Evolutionary conservation across 2,888 invertebrate genomes (phyloP), one percentile per base, ranked within the genome.

Genomic region (Boloria selene): DNA sequence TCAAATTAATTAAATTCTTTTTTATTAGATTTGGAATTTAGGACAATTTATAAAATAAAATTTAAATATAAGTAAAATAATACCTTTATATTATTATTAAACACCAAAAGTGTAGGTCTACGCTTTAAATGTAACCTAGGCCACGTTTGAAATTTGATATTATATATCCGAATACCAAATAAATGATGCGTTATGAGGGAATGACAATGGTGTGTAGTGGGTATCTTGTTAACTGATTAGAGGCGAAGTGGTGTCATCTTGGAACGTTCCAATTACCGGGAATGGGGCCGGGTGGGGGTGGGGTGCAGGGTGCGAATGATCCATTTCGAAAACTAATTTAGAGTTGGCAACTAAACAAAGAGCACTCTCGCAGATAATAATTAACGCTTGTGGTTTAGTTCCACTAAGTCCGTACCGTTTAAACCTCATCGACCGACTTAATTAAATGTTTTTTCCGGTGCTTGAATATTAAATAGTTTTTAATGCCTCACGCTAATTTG

Each of bases 321-420:
- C 92, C 90, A 92, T 92, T 92, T 91, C 92, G 90, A 92, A 92
- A 92, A 92, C 92, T 92, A 92, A 92, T 92, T 92, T 92, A 90
- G 92, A 92, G 92, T 92, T 92, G 90, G 90, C 91, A 92, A 92
- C 92, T 92, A 91, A 92, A 92, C 92, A 92, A 92, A 90, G 92
- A 91, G 90, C 90, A 91, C 91, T 91, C 85, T 88, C 87, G 82
- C 90, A 90, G 91, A 92, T 92, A 91, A 92, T 92, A 92, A 92
- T 92, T 92, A 92, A 92, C 90, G 92, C 89, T 90, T 87, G 92
- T 85, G 92, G 91, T 91, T 85, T 86, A 88, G 87, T 88, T 88
- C 87, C 86, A 90, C 90, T 90, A 87, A 87, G 90, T 86, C 86
- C 83, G 87, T 82, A 84, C 86, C 85, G 86, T 86, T 84, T 85